These are phyloP conservation scores for Indri indri DNA, from an alignment of 2,113 vertebrate species.

Conservation along the genomic window DNA sequence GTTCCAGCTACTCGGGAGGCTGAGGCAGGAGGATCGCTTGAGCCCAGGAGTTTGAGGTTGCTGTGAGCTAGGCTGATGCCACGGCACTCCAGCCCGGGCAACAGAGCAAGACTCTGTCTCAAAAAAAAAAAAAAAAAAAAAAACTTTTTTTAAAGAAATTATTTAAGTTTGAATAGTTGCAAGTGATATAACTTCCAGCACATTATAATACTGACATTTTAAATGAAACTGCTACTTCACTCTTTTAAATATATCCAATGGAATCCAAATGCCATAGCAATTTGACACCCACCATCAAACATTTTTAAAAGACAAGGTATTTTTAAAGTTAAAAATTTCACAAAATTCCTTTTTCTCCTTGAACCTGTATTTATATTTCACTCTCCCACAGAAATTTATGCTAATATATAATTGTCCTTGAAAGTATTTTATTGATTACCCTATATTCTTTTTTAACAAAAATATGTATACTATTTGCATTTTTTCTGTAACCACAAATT, in stretches of 20 bases:
- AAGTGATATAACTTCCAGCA: slow-evolving; percentile 54
- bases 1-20: too few species aligned
- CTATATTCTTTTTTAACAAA: neutral
- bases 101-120: too few species aligned
- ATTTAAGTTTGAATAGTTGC: slow-evolving; percentile 53
- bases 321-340: slow-evolving; percentile 56
- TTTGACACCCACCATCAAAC: slow-evolving; percentile 65
- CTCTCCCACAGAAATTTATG: neutral
- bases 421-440: slow-evolving; percentile 23
- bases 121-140: too few species aligned
- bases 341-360: slow-evolving; percentile 51
- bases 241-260: slow-evolving; percentile 41
- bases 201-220: slow-evolving; percentile 67
- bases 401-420: neutral
- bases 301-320: slow-evolving; percentile 49
- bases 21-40: too few species aligned
- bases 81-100: too few species aligned
- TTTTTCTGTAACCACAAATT: neutral
- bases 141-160: slow-evolving; percentile 30
- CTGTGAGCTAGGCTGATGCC: too few species aligned
- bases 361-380: slow-evolving; percentile 34
- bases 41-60: too few species aligned
- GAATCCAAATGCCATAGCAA: slow-evolving; percentile 55
- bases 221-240: slow-evolving; percentile 53
- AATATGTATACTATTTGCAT: neutral